phyloP scores from a whole-genome alignment of 2,888 invertebrate species.

The Aproaerema taeniolella region DNA sequence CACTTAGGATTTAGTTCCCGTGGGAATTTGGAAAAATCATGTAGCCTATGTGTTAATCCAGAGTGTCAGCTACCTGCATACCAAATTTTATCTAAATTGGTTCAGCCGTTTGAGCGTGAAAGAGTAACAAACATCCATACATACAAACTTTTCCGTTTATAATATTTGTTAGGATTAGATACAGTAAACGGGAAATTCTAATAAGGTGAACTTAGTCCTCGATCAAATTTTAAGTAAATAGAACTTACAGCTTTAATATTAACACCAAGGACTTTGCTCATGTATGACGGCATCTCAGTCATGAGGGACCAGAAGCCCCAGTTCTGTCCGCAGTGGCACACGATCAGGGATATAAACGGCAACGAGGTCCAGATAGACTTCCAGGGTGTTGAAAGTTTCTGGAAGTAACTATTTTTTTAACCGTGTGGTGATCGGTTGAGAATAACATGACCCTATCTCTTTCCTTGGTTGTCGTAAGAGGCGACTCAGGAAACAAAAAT shows the following conservation, averaged over 20 bases:
- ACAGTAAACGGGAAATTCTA: background rate
- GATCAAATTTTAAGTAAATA: too few relatives aligned
- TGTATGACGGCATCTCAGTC: constrained; percentile 80
- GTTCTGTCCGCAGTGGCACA: constrained; percentile 78
- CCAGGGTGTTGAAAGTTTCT: constrained; percentile 71
- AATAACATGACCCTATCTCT: too few relatives aligned
- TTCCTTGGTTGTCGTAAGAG: too few relatives aligned
- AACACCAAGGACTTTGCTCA: constrained; percentile 72
- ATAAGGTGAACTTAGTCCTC: too few relatives aligned
- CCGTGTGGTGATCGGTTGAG: too few relatives aligned
- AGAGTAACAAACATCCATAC: background rate
- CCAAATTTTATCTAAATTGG: background rate
- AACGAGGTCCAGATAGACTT: constrained; percentile 71
- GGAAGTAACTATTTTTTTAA: too few relatives aligned
- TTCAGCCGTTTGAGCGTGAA: background rate
- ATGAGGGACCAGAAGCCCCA: constrained; percentile 83
- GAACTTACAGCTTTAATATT: constrained; percentile 66
- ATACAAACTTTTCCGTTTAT: background rate
- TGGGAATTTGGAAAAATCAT: too few relatives aligned
- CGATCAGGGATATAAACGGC: constrained; percentile 69
- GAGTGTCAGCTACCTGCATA: background rate
- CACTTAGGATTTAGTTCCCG: too few relatives aligned
- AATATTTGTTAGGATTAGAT: background rate
- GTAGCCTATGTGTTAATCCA: too few relatives aligned
- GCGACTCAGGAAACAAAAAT: too few relatives aligned